Conservation (phyloP, 2,797 vertebrate genomes). For the Sebastiscus tertius region DNA sequence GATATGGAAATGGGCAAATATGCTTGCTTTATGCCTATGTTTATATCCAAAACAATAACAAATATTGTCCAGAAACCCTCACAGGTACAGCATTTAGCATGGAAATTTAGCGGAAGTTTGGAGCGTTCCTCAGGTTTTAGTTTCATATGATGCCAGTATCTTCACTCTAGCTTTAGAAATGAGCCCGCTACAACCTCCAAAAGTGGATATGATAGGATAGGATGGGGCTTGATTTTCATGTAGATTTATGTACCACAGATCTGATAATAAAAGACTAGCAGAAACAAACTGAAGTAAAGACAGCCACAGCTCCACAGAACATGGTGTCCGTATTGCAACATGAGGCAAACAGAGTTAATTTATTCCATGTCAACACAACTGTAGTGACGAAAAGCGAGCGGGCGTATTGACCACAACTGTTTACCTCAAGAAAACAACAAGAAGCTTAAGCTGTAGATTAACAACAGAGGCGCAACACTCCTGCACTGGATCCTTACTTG, state of each 20-base stretch:
- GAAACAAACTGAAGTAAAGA: not conserved
- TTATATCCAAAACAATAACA: no score
- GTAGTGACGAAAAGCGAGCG: not conserved
- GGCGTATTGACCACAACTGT: not conserved
- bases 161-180: no score
- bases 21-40: no score
- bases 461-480: no score
- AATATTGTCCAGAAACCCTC: no score
- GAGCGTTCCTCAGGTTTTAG: no score
- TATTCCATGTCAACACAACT: conserved; percentile 7
- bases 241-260: not conserved
- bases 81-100: no score
- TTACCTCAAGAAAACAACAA: conserved; percentile 12
- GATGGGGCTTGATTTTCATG: not conserved
- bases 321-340: not conserved
- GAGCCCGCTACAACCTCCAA: no score
- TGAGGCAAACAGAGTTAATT: not conserved
- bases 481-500: not conserved
- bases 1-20: no score
- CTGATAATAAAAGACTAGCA: not conserved
- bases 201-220: not conserved
- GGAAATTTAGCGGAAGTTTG: rapidly evolving
- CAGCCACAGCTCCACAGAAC: not conserved
- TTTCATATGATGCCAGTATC: no score
- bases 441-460: not conserved